Base-by-base conservation (phyloP, 2,797 vertebrate genomes). In the Brotula barbata region DNA sequence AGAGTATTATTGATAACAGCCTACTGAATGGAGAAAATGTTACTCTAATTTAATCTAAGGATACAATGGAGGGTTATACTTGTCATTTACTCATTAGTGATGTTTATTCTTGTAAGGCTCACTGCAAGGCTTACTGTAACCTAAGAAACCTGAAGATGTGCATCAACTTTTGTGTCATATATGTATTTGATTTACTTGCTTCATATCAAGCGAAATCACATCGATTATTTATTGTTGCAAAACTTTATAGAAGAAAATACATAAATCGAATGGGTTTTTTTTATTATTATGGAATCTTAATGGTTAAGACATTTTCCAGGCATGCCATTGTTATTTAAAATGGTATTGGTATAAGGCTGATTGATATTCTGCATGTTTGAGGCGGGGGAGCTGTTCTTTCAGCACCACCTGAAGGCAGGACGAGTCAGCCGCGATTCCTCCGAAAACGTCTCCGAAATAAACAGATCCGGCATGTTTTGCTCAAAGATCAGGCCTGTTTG, bases 401-500 rank as follows among this genome's bases (percentile, higher is more conserved):
- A 85, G 86, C 83, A 82, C 85, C 81, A 85, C 81, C 78, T 77
- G 85, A 77, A 68, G 70, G 16, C 71, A 25, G 49, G 37, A 47
- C 44, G 22, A 6, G 14, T 59, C 33, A 47, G 22, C 22, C 34
- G 25, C 2, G 28, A 34, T 23, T 39, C 39, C 48, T 15, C 22
- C 34, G 50, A 47, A 42, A 44, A 64, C 51, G 40, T 19, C 54
- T 69, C 20, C 1, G 17, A 55, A 54, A 67, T 6, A 46, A 69
- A 73, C 56, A 73, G 11, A 52, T 60, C 51, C 49, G 51, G 53
- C 49, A 9, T 5, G 44, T 49, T 70, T 13, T 44, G 28, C 56
- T 51, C 51, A 51, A 2, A 50, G 16, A 73, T 42, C 70, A 60
- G 82, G 85, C 81, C 79, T 42, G 64, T 53, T 55, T 56, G 15